Evolutionary conservation across 2,113 vertebrate species (phyloP), one percentile per base, ranked within the genome.

Genomic region (Entomyzon cyanotis): DNA sequence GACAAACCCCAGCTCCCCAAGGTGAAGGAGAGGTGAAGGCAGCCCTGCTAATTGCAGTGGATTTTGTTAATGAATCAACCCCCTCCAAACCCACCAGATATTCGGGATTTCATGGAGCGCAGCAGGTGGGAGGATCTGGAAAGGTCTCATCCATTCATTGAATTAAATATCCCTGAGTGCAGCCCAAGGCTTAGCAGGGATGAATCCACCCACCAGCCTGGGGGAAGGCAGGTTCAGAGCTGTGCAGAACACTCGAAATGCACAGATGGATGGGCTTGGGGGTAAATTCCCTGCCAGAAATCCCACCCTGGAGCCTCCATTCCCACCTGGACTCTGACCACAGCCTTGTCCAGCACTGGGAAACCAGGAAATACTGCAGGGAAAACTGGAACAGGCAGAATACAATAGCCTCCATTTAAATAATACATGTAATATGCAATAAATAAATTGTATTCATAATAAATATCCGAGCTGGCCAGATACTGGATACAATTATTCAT

Each of bases 111-210:
- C 24, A 0, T 28, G 60, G 68, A 90, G 50, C 0, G 0, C 84
- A 47, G 91, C 37, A 37, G 69, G 91, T 95, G 93, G 94, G 94
- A 95, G 96, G 95, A 89, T 92, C 93, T 89, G 17, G 18, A 95
- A 97, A 95, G 93, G 89, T 92, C 94, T 95, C 89, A 75, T 93
- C 91, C 93, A 87, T 95, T 96, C 95, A 94, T 20, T 37, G 81
- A 95, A 84, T 89, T 82, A 85, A 96, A 93, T 73, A 95, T 91
- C 96, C 94, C 78, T n/a, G 78, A 82, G 84, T 46, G 70, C 15
- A 75, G 84, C 84, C 81, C 78, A 49, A 71, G 89, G 77, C 81
- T 84, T 64, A 84, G 55, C 33, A 60, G 81, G 77, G 60, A 31
- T 21, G 62, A 78, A 91, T 27, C 74, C 89, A 64, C 84, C 96